Percentiles rank a stretch among this genome's conserved stretches.
phyloP scores from a whole-genome alignment of 2,113 vertebrate genomes.

The Indicator maculatus region DNA sequence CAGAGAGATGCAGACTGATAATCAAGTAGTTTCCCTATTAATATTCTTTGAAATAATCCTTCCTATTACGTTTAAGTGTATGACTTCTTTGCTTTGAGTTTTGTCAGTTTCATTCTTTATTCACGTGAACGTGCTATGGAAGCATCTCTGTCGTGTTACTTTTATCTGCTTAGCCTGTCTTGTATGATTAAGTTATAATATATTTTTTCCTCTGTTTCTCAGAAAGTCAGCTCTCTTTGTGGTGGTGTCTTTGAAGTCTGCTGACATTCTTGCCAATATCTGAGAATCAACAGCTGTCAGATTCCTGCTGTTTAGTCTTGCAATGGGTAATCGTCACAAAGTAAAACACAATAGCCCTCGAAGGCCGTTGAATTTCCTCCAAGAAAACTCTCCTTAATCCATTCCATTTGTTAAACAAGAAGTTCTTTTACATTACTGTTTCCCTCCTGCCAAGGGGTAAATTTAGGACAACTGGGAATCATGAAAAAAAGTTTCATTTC shows the following conservation, averaged over 20 bases:
- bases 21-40: not conserved
- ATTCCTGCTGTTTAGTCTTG: not conserved
- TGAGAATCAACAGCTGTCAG: not conserved
- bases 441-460: not conserved
- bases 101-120: not conserved
- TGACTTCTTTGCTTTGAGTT: not conserved
- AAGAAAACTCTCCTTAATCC: not conserved
- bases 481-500: not conserved
- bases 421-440: not conserved
- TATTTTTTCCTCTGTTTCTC: not conserved
- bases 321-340: not conserved
- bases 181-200: not conserved
- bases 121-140: not conserved
- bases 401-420: not conserved
- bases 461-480: not conserved
- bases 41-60: not conserved
- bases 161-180: not conserved
- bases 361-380: not conserved
- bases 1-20: not conserved
- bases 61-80: not conserved
- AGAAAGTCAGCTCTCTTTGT: not conserved
- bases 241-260: not conserved
- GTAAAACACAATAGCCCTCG: not conserved
- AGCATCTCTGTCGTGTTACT: not conserved
- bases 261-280: not conserved